Conservation (phyloP, 1,140 invertebrate genomes). For the Conus ventricosus region DNA sequence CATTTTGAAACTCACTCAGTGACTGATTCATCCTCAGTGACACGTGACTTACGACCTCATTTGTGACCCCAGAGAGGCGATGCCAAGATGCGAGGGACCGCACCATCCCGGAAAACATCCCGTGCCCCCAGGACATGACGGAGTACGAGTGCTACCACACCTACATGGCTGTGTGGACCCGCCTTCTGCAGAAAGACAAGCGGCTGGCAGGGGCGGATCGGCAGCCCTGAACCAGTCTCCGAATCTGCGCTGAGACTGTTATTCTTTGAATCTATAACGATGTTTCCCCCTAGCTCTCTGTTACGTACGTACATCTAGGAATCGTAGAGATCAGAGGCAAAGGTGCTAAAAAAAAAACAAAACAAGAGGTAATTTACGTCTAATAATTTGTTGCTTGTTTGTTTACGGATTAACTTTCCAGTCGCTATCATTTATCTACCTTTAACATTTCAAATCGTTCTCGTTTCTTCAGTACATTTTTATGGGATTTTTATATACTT, state of each 20-base stretch:
- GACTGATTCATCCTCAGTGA: too few species aligned
- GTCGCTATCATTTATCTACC: too few species aligned
- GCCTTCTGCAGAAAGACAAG: constrained; percentile 19
- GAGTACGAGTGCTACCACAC: constrained; percentile 33
- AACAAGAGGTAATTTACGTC: background rate
- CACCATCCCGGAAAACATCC: background rate
- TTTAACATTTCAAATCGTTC: too few species aligned
- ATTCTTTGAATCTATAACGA: background rate
- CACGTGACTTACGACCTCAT: background rate
- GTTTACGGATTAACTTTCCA: too few species aligned
- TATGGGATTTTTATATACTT: too few species aligned
- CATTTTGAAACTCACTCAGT: too few species aligned
- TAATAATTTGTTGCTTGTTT: too few species aligned
- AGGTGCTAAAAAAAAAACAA: background rate
- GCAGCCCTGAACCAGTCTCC: background rate
- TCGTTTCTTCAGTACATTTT: too few species aligned
- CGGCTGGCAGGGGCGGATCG: background rate
- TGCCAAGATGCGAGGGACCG: background rate
- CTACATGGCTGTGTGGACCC: constrained; percentile 32
- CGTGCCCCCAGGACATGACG: constrained; percentile 29
- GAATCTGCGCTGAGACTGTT: background rate
- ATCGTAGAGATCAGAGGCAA: background rate
- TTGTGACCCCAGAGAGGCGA: background rate
- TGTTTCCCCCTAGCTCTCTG: background rate
- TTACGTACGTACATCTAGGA: background rate